Conservation (phyloP, 2,888 invertebrate species). For the Tenthredo livida region DNA sequence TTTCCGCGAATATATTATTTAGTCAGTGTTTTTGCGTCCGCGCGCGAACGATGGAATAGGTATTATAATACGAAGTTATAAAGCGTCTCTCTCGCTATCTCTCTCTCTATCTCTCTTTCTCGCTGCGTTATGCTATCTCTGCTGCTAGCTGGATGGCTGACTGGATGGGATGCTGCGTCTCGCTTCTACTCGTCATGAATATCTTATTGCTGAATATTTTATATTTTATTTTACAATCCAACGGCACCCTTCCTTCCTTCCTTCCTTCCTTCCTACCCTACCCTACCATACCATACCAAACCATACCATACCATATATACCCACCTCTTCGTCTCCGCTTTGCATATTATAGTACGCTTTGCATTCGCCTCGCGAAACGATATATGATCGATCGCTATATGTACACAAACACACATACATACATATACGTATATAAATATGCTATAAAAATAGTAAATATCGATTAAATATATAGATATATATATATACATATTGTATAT, state of each 20-base stretch:
- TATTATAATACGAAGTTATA: constrained; percentile 48
- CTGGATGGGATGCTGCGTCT: not conserved
- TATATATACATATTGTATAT: too few relatives aligned
- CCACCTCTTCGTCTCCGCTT: not conserved
- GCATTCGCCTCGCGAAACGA: constrained; percentile 38
- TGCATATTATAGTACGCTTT: constrained; percentile 47
- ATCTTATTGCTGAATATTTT: constrained; percentile 50
- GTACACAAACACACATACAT: not conserved
- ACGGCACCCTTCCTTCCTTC: constrained; percentile 16
- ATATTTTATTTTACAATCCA: constrained; percentile 50
- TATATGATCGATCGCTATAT: constrained; percentile 22
- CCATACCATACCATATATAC: not conserved
- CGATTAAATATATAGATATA: not conserved
- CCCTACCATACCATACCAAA: not conserved
- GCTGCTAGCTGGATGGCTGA: too few relatives aligned
- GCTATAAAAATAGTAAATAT: not conserved
- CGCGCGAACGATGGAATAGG: constrained; percentile 12
- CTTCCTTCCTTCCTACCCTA: not conserved
- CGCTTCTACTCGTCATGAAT: constrained; percentile 49
- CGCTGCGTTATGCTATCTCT: too few relatives aligned
- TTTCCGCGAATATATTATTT: constrained; percentile 41
- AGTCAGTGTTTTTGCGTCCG: constrained; percentile 37
- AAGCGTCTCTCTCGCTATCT: not conserved
- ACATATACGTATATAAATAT: not conserved
- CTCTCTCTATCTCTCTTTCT: not conserved